phyloP scores from a whole-genome alignment of 2,888 invertebrate species.

The Hydropsyche betteni region DNA sequence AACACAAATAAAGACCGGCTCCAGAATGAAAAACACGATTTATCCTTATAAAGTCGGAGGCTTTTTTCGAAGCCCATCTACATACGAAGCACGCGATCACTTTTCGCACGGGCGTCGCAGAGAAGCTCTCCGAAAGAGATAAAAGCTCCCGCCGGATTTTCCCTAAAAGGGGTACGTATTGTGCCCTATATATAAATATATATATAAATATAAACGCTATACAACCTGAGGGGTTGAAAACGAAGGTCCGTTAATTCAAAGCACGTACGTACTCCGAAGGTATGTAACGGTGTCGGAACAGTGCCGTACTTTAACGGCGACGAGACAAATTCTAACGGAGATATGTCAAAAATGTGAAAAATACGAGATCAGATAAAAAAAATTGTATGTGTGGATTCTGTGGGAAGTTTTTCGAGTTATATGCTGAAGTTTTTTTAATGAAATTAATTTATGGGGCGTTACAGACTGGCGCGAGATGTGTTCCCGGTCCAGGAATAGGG shows the following conservation, averaged over 20 bases:
- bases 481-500: too few relatives aligned
- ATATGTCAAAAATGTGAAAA: neutral
- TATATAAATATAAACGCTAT: neutral
- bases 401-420: too few relatives aligned
- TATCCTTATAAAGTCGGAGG: too few relatives aligned
- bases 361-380: too few relatives aligned
- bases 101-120: neutral
- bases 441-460: too few relatives aligned
- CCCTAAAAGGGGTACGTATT: neutral
- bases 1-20: too few relatives aligned
- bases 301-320: neutral
- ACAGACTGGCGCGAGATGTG: too few relatives aligned
- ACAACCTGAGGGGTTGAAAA: slow-evolving; percentile 5
- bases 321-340: neutral
- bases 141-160: slow-evolving; percentile 4
- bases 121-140: neutral
- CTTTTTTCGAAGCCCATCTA: too few relatives aligned
- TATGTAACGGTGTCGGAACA: neutral
- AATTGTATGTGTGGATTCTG: too few relatives aligned
- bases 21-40: too few relatives aligned
- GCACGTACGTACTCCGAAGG: slow-evolving; percentile 7
- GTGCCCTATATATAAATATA: neutral
- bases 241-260: slow-evolving; percentile 17
- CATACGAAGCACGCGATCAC: neutral
- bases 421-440: too few relatives aligned